Conservation (phyloP, 2,888 invertebrate genomes). For the Patella pellucida region DNA sequence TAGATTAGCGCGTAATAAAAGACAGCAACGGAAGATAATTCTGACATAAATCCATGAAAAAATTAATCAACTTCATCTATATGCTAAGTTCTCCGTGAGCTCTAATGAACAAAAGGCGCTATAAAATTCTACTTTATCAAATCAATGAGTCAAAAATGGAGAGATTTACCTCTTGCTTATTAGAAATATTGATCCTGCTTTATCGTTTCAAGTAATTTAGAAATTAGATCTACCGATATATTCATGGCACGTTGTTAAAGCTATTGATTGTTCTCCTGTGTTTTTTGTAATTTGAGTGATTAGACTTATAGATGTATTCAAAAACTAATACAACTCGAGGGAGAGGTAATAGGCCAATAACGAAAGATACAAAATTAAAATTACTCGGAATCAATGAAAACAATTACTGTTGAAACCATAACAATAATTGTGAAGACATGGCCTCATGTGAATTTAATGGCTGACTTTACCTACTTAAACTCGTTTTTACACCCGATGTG, state of each 20-base stretch:
- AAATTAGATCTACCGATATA: constrained; percentile 10
- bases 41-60: no score
- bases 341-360: constrained; percentile 1
- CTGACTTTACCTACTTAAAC: no score
- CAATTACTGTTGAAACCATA: no score
- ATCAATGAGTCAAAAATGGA: constrained; percentile 7
- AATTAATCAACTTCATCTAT: no score
- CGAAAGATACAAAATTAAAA: not conserved
- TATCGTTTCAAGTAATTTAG: constrained; percentile 8
- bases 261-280: not conserved
- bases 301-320: constrained; percentile 11
- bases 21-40: no score
- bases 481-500: no score
- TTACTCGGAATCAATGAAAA: not conserved
- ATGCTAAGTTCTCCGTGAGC: not conserved
- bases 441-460: no score
- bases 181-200: constrained; percentile 5
- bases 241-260: constrained; percentile 5
- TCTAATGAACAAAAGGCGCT: not conserved
- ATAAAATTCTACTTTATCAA: constrained; percentile 11
- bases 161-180: constrained; percentile 1
- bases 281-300: constrained; percentile 6
- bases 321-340: not conserved
- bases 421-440: no score
- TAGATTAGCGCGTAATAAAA: not conserved